A percentile compares a stretch with the other conserved stretches of the same genome.
Evolutionary conservation across 1,140 invertebrate species (phyloP).

Genomic region (Drosophila lowei): DNA sequence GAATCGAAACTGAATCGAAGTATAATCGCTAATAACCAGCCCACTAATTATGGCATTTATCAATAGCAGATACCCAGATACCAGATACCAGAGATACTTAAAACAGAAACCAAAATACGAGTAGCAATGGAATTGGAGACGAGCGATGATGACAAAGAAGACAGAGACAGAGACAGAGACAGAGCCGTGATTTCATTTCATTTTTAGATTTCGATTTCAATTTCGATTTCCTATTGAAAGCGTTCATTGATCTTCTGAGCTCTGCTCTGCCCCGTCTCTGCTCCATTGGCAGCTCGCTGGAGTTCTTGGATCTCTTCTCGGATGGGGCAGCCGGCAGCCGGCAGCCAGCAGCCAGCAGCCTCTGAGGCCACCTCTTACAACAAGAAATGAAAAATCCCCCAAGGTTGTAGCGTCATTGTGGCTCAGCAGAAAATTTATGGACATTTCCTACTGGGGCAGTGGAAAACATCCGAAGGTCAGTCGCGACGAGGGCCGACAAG

Average conservation of each 20-base stretch:
- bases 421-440: conserved; percentile 14
- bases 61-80: conserved; percentile 13
- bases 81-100: no score
- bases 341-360: no score
- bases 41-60: conserved; percentile 64
- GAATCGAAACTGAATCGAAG: conserved; percentile 22
- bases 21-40: conserved; percentile 61
- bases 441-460: conserved; percentile 25
- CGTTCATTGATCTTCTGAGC: conserved; percentile 67
- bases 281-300: not conserved
- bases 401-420: conserved; percentile 39
- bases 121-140: conserved; percentile 11
- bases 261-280: no score
- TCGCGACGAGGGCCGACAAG: not conserved
- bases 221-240: conserved; percentile 74
- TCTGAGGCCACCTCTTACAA: conserved; percentile 10
- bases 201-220: conserved; percentile 57
- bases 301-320: conserved; percentile 19
- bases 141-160: conserved; percentile 1
- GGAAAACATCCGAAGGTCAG: conserved; percentile 23
- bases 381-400: conserved; percentile 20
- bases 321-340: not conserved
- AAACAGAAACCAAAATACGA: conserved; percentile 22
- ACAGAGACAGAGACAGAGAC: conserved; percentile 41
- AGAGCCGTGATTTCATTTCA: conserved; percentile 9